A percentile compares a stretch with the other conserved stretches of the same genome.
phyloP scores from a whole-genome alignment of 2,888 invertebrate genomes.

The Parnassius mnemosyne region DNA sequence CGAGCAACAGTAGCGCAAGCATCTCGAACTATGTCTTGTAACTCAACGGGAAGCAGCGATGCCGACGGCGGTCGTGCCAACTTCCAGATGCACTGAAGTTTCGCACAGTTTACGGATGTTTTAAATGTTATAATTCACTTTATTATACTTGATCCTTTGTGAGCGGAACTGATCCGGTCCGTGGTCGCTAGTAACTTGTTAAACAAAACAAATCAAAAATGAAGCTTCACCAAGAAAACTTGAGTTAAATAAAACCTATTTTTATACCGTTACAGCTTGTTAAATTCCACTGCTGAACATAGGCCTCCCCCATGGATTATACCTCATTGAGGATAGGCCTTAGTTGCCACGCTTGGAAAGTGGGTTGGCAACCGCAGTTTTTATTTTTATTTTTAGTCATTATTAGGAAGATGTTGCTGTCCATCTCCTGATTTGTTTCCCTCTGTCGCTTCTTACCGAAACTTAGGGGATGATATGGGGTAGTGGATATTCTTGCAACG shows the following conservation, averaged over 20 bases:
- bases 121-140: slow-evolving; percentile 20
- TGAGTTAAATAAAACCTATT: not conserved
- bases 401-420: no score
- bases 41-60: slow-evolving; percentile 1
- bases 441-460: no score
- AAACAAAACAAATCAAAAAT: not conserved
- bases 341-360: no score
- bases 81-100: slow-evolving; percentile 15
- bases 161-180: not conserved
- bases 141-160: slow-evolving; percentile 9
- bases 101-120: slow-evolving; percentile 16
- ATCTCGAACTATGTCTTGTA: slow-evolving; percentile 22
- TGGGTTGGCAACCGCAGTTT: no score
- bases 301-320: no score
- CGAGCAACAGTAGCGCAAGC: slow-evolving; percentile 8
- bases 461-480: no score
- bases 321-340: no score
- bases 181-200: not conserved
- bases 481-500: no score
- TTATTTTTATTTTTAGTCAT: no score
- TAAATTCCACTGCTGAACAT: no score
- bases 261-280: no score
- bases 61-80: slow-evolving; percentile 14
- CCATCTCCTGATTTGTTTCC: no score
- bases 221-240: not conserved